Percentiles rank a stretch among this genome's conserved stretches.
These are phyloP conservation scores for Limosa lapponica DNA, from an alignment of 2,797 vertebrate species.

Conservation along the genomic window DNA sequence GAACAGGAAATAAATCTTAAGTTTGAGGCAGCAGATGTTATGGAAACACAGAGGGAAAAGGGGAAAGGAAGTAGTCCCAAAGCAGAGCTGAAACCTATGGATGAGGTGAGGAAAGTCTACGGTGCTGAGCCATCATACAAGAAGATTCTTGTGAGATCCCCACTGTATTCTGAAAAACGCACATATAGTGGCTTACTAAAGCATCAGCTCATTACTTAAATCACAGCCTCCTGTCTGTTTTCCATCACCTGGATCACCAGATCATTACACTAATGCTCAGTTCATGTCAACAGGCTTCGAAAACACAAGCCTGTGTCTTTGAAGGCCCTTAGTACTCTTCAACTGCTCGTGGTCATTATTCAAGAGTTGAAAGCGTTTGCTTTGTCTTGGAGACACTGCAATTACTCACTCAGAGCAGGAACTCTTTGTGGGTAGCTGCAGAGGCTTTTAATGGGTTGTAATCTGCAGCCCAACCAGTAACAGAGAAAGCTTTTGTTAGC, in stretches of 20 bases:
- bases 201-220: background rate
- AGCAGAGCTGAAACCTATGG: background rate
- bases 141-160: background rate
- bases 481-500: slow-evolving; percentile 7
- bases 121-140: background rate
- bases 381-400: background rate
- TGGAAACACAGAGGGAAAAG: background rate
- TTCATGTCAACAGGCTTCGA: background rate
- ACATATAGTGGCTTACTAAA: background rate
- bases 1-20: background rate
- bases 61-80: background rate
- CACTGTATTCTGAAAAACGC: background rate
- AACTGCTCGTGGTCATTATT: background rate
- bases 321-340: background rate
- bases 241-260: background rate
- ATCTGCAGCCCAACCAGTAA: background rate
- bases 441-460: background rate
- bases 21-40: background rate
- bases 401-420: background rate
- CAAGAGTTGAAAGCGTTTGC: background rate
- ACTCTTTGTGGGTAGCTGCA: background rate
- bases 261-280: background rate
- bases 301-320: background rate
- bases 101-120: background rate
- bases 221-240: background rate